phyloP scores from a whole-genome alignment of 2,888 invertebrate genomes.

The Pharmacophagus antenor region DNA sequence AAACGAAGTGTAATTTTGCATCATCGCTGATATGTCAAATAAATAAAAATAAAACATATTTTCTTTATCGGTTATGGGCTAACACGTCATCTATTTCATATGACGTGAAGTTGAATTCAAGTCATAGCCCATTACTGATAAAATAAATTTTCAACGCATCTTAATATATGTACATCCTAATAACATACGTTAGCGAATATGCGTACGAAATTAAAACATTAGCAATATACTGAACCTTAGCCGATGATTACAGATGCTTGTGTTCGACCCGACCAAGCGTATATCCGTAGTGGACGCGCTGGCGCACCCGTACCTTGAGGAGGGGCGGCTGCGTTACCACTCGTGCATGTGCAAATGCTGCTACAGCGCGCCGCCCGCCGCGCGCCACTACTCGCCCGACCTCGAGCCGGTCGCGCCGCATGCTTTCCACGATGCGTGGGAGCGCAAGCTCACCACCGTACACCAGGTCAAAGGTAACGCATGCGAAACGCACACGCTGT shows the following conservation, averaged over 20 bases:
- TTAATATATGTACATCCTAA: no score
- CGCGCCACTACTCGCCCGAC: conserved; percentile 92
- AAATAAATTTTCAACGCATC: no score
- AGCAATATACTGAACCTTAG: background rate
- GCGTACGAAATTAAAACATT: background rate
- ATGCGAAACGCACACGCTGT: no score
- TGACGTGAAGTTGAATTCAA: no score
- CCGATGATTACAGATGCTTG: conserved; percentile 89
- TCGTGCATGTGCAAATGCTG: conserved; percentile 99
- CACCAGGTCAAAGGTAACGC: conserved; percentile 96
- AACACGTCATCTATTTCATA: no score
- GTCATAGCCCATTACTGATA: no score
- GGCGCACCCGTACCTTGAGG: conserved; percentile 98
- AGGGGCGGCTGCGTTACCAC: conserved; percentile 98
- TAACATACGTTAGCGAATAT: background rate
- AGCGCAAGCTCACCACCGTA: conserved; percentile 94
- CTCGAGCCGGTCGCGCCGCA: conserved; percentile 95
- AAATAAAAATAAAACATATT: no score
- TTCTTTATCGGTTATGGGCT: no score
- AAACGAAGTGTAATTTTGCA: no score
- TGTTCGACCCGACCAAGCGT: conserved; percentile 98
- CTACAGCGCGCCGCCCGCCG: conserved; percentile 79
- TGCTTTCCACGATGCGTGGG: conserved; percentile 98
- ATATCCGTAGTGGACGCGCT: conserved; percentile 97
- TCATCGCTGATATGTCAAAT: no score